Base-by-base conservation (phyloP, 1,140 invertebrate species). In the Solenopsis invicta region DNA sequence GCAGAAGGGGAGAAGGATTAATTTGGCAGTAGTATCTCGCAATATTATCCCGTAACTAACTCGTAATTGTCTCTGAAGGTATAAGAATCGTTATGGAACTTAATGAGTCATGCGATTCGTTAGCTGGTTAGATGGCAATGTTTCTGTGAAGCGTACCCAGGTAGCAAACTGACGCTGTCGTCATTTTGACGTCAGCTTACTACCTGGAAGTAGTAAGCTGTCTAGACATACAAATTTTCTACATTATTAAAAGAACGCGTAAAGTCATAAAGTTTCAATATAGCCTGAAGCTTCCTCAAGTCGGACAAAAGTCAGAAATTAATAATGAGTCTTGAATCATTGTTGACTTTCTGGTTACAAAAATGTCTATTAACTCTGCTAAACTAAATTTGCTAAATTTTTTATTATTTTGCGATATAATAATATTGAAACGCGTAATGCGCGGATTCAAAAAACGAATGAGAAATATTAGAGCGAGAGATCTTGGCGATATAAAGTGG, bases 21-120 rank as follows among this genome's bases (percentile, higher is more conserved):
- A 24, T 85, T 85, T 88, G 71, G 62, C 62, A 86, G 81, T 81
- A 89, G 59, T 88, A 90, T 85, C 50, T 67, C 80, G 81, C 62
- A 87, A 77, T 85, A 64, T 80, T 82, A 21, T 52, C 12, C 16
- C 16, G 56, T 90, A 89, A 87, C 75, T 85, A 81, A 29, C 29
- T 88, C 89, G 69, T n/a, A 56, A 61, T 59, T 59, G 34, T 74
- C 16, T 50, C 34, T 29, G 45, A 34, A 67, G 45, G 37, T 62
- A n/a, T 48, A 72, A 48, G 48, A 29, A 37, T 77, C 18, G n/a
- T 78, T 41, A 48, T 10, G n/a, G 8, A 59, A n/a, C 4, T 76
- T 76, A 0, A 61, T 18, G 9, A 59, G 12, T 45, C 16, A 21
- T 21, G 37, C 24, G 13, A 18, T 72, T 74, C 12, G 56, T 41